phyloP scores from a whole-genome alignment of 2,888 invertebrate species.

The Nasonia oneida region DNA sequence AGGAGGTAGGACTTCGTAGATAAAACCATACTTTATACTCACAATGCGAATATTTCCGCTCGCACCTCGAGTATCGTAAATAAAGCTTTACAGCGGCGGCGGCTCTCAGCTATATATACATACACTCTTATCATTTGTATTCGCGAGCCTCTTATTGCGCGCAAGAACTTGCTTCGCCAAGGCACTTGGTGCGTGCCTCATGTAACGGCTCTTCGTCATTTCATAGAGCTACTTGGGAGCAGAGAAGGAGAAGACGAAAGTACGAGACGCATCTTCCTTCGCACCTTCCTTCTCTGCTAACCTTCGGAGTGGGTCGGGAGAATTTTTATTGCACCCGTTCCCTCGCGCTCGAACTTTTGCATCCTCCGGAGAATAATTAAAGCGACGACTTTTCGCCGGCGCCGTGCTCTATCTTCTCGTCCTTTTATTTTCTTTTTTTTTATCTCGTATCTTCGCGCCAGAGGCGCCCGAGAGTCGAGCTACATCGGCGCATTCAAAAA shows the following conservation, averaged over 20 bases:
- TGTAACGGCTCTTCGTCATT: slow-evolving; percentile 60
- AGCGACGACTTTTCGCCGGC: slow-evolving; percentile 9
- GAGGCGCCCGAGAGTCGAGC: background rate
- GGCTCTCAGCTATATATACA: background rate
- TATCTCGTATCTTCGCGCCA: background rate
- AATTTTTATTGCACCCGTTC: slow-evolving; percentile 47
- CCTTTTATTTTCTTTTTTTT: background rate
- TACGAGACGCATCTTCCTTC: background rate
- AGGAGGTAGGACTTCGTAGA: background rate
- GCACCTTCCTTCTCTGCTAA: background rate
- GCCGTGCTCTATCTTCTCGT: background rate
- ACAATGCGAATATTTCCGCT: slow-evolving; percentile 36
- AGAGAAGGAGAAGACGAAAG: slow-evolving; percentile 3
- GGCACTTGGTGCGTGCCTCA: slow-evolving; percentile 28
- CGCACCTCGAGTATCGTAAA: slow-evolving; percentile 50
- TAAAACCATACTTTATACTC: slow-evolving; percentile 26
- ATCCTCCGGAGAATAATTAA: slow-evolving; percentile 49
- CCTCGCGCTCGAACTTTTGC: slow-evolving; percentile 37
- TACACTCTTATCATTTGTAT: slow-evolving; percentile 52
- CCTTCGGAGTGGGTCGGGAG: background rate
- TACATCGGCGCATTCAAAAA: slow-evolving; percentile 7
- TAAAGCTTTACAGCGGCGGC: slow-evolving; percentile 43
- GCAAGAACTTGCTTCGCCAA: slow-evolving; percentile 16
- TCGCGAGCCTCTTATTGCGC: slow-evolving; percentile 51
- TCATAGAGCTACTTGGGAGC: slow-evolving; percentile 46